phyloP scores from a whole-genome alignment of 2,113 vertebrate species.

The Podiceps cristatus region DNA sequence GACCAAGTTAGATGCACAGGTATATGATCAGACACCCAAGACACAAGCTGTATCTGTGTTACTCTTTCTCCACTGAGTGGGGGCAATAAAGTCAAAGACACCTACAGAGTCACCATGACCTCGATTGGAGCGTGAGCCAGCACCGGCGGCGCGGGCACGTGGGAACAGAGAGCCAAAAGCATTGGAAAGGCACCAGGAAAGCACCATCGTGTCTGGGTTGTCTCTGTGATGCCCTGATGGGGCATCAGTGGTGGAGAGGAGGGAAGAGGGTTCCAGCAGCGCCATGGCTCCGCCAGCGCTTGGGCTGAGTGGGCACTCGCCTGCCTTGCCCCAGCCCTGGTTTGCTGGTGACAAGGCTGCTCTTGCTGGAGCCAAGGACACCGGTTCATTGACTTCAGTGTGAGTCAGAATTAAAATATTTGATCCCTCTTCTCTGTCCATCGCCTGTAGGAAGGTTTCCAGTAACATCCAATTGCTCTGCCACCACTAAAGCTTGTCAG shows the following conservation, averaged over 20 bases:
- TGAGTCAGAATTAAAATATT: not conserved
- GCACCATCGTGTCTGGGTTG: not conserved
- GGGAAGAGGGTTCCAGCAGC: not conserved
- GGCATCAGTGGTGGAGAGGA: not conserved
- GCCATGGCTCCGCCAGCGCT: fast-evolving
- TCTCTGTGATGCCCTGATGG: not conserved
- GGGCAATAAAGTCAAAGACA: conserved; percentile 23
- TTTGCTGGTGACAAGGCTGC: not conserved
- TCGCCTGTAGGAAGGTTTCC: not conserved
- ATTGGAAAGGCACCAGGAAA: not conserved
- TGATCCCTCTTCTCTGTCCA: no score
- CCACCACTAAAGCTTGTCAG: not conserved
- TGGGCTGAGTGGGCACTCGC: not conserved
- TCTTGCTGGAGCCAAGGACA: conserved; percentile 8
- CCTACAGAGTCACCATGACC: not conserved
- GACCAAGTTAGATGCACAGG: not conserved
- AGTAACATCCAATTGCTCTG: not conserved
- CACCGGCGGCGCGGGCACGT: fast-evolving
- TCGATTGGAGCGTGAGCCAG: not conserved
- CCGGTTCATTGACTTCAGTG: not conserved
- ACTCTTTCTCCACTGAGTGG: conserved; percentile 37
- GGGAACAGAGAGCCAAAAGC: not conserved
- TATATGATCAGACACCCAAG: not conserved
- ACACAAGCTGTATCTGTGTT: conserved; percentile 19
- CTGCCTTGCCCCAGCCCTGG: not conserved